Percentiles rank a stretch among this genome's conserved stretches.
These are phyloP conservation scores for Psittacula echo DNA, from an alignment of 2,797 vertebrate species.

Conservation along the genomic window DNA sequence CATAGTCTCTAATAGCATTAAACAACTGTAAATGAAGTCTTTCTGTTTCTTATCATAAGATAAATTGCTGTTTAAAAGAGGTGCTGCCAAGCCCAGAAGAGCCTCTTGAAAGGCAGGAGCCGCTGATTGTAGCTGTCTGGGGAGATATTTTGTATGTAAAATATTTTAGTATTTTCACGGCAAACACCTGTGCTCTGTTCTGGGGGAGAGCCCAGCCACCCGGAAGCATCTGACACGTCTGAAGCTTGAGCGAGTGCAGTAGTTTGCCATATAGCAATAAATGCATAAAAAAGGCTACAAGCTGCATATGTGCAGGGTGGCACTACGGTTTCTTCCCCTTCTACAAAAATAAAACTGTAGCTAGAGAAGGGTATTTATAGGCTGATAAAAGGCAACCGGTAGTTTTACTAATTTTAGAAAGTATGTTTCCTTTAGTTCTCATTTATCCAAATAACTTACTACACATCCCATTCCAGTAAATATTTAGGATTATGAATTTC, in stretches of 20 bases:
- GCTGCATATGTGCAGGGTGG: not conserved
- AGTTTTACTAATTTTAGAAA: not conserved
- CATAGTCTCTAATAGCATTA: not conserved
- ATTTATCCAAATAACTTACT: not conserved
- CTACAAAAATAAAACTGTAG: not conserved
- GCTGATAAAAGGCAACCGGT: not conserved
- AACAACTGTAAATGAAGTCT: constrained; percentile 37
- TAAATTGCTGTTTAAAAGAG: constrained; percentile 67
- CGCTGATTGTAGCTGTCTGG: constrained; percentile 20
- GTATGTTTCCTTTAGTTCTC: not conserved
- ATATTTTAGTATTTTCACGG: not conserved
- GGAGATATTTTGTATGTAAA: not conserved
- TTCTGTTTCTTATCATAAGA: constrained; percentile 66
- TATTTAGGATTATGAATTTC: not conserved
- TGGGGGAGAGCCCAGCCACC: not conserved
- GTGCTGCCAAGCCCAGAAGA: constrained; percentile 16
- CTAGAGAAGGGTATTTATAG: not conserved
- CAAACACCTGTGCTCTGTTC: not conserved
- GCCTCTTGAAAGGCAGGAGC: constrained; percentile 18
- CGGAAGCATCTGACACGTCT: not conserved
- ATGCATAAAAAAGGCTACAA: not conserved
- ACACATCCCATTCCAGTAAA: not conserved
- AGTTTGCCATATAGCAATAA: not conserved
- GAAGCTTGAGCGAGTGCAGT: not conserved
- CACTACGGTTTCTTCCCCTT: not conserved